phyloP scores from a whole-genome alignment of 2,113 vertebrate genomes.

The Boulengerochromis microlepis region DNA sequence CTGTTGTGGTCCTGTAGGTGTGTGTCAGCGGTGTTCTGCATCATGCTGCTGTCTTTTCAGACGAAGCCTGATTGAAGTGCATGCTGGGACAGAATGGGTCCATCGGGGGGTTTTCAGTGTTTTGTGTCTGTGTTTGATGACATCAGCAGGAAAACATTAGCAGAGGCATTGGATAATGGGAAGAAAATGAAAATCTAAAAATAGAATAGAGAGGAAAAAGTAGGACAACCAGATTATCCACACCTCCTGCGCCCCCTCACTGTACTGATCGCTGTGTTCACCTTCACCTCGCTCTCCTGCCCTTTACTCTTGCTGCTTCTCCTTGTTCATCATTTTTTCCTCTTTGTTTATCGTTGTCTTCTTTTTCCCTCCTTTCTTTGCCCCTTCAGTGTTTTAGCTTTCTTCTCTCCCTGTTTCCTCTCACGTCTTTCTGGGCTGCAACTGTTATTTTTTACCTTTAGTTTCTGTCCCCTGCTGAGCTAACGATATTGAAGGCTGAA shows the following conservation, averaged over 20 bases:
- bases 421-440: background rate
- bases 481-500: background rate
- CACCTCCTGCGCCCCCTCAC: background rate
- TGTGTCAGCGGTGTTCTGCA: background rate
- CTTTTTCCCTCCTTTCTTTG: background rate
- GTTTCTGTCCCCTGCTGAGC: background rate
- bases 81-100: background rate
- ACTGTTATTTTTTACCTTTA: background rate
- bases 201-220: constrained; percentile 24
- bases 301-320: background rate
- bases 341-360: background rate
- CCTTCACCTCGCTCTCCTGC: background rate
- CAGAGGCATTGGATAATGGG: background rate
- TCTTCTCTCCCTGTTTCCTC: background rate
- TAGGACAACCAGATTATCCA: constrained; percentile 10
- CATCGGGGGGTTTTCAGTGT: background rate
- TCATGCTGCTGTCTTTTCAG: background rate
- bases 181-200: constrained; percentile 13
- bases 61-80: background rate
- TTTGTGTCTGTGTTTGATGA: background rate
- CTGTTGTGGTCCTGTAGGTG: background rate
- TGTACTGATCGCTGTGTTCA: background rate
- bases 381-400: background rate
- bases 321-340: background rate
- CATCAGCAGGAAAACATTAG: constrained; percentile 3